Base-by-base conservation (phyloP, 1,140 invertebrate species). In the Oncopodura yosiiana region DNA sequence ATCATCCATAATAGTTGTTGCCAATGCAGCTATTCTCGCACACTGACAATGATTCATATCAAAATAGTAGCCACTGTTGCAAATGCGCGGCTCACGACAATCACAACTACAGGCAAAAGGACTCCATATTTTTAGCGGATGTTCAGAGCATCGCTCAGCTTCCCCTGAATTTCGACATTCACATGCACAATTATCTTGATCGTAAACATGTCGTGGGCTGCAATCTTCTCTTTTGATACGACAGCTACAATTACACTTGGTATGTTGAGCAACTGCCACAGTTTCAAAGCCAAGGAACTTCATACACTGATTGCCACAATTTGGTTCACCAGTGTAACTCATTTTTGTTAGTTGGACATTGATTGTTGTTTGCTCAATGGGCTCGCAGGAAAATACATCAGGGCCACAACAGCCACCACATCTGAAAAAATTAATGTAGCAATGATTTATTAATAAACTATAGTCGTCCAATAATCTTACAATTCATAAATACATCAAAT, bases 341-440 rank as follows among this genome's bases (percentile, higher is more conserved):
- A 41, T 11, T 6, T 6, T 11, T 3, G 21, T 53, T 32, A 58
- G 49, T 18, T 52, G 43, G 32, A 58, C 44, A 32, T 58, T 39
- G 3, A 42, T 37, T 24, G 27, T 9, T 23, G 14, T 50, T 18
- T 8, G 5, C 14, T 19, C 24, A 21, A 49, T 37, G 16, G 57
- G 46, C 27, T 59, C 57, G 27, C 57, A 59, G 4, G 27, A 16
- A 12, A 59, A 39, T 27, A 49, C 27, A 30, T 53, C 45, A 12
- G 49, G 39, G 5, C 29, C 38, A 39, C 57, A 59, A 27, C 57
- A 59, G 12, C 57, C 57, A 3, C 57, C 57, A 27, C 57, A 59
- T 29, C 57, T 59, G 19, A 41, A 46, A 36, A 18, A 38, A 36
- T 45, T 24, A 11, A 16, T 23, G 12, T 9, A 24, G 23, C 14